Evolutionary conservation across 1,140 invertebrate genomes (phyloP).

Genomic region (Hylaeus anthracinus): DNA sequence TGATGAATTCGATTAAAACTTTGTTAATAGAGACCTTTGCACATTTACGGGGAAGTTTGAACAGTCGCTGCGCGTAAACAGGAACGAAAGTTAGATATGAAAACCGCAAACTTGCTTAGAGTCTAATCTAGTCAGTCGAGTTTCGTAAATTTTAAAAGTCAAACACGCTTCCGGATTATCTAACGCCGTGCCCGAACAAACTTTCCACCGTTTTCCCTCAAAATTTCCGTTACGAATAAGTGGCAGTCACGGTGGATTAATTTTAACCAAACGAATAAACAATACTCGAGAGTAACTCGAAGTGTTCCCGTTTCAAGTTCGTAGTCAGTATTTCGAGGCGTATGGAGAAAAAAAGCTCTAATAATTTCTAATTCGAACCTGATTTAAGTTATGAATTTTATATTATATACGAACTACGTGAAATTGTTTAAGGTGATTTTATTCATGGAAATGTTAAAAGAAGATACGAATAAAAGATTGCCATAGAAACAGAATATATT

Average conservation of each 20-base stretch:
- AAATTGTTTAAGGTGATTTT: no score
- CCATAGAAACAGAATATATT: background rate
- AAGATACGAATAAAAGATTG: no score
- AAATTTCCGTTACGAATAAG: slow-evolving; percentile 9
- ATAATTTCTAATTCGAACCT: no score
- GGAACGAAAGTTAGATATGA: slow-evolving; percentile 53
- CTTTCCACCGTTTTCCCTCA: slow-evolving; percentile 16
- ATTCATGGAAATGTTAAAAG: no score
- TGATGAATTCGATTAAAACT: slow-evolving; percentile 54
- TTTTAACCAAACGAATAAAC: slow-evolving; percentile 33
- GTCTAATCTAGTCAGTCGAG: slow-evolving; percentile 50
- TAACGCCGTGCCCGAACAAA: slow-evolving; percentile 33
- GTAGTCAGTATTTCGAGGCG: no score
- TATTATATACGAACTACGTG: no score
- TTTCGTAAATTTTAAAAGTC: slow-evolving; percentile 54
- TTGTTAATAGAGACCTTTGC: slow-evolving; percentile 53
- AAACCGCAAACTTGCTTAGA: slow-evolving; percentile 52
- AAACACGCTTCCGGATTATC: slow-evolving; percentile 50
- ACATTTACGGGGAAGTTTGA: slow-evolving; percentile 42
- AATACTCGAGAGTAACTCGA: background rate
- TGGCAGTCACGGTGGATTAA: slow-evolving; percentile 22
- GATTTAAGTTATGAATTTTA: no score
- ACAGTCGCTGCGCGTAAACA: slow-evolving; percentile 49
- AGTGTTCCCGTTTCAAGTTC: background rate
- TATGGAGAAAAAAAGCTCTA: no score